Conservation (phyloP, 2,113 vertebrate genomes). For the Pseudois nayaur region DNA sequence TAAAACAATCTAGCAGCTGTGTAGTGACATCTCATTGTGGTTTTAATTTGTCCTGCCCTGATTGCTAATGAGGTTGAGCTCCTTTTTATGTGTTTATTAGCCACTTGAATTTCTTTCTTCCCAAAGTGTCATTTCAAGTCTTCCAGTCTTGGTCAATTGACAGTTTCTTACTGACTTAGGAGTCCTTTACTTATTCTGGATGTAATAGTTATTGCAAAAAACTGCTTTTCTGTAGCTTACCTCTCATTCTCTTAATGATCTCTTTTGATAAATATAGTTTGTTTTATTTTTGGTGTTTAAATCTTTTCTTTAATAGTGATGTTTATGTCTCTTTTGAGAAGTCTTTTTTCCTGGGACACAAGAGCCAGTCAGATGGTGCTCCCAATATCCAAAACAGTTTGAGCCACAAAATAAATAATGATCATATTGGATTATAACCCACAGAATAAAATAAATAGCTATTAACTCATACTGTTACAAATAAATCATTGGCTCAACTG, state of each 20-base stretch:
- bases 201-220: background rate
- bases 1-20: background rate
- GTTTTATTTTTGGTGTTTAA: background rate
- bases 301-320: background rate
- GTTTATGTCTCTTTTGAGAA: background rate
- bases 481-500: background rate
- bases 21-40: background rate
- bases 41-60: background rate
- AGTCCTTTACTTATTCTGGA: background rate
- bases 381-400: background rate
- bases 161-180: background rate
- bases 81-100: background rate
- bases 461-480: background rate
- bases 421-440: background rate
- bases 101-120: background rate
- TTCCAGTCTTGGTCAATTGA: background rate
- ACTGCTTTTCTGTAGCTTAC: background rate
- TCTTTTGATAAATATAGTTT: background rate
- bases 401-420: background rate
- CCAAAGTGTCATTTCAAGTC: background rate
- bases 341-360: background rate
- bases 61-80: background rate
- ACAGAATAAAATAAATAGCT: background rate
- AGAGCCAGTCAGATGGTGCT: background rate
- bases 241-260: background rate